phyloP scores from a whole-genome alignment of 1,140 invertebrate species.

The Heliconius nattereri region DNA sequence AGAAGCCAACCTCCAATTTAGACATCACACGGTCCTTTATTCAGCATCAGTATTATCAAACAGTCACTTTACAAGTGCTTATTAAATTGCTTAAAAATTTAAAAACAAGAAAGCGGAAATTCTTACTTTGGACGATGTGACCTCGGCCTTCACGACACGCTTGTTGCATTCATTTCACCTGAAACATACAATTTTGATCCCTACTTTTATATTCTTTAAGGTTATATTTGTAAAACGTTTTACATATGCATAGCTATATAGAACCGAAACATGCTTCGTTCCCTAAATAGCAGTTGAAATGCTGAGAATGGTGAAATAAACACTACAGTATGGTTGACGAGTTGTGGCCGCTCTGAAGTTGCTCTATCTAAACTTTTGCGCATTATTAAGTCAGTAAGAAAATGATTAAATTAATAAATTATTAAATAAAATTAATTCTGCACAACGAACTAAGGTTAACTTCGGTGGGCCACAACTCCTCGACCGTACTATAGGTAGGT shows the following conservation, averaged over 20 bases:
- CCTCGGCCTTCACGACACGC: conserved; percentile 37
- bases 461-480: no score
- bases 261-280: conserved; percentile 25
- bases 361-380: no score
- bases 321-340: background rate
- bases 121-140: conserved; percentile 24
- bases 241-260: conserved; percentile 5
- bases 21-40: background rate
- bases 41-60: background rate
- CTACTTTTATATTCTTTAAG: background rate
- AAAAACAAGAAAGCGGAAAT: conserved; percentile 33
- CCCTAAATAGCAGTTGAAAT: conserved; percentile 34
- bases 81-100: background rate
- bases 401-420: no score
- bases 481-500: background rate
- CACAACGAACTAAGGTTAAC: no score
- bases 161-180: conserved; percentile 22
- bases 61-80: background rate
- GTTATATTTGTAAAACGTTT: background rate
- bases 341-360: no score
- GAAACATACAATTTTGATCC: background rate
- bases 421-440: no score
- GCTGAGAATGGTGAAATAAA: conserved; percentile 27
- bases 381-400: no score
- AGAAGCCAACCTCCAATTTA: background rate